Conservation (phyloP, 2,113 vertebrate species). For the Myrmophylax atrothorax region DNA sequence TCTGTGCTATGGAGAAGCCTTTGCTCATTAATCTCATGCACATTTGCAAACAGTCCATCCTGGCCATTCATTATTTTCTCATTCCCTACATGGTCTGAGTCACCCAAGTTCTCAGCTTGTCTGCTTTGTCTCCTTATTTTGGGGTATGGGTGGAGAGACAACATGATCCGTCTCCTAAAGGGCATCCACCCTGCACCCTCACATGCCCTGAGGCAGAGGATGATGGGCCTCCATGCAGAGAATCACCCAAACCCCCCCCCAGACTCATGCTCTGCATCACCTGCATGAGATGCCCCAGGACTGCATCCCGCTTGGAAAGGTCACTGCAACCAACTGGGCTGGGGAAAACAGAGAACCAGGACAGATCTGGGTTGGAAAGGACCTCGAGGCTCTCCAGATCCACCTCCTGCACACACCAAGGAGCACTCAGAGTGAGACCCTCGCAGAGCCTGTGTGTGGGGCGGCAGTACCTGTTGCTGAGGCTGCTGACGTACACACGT, state of each 20-base stretch:
- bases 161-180: not conserved
- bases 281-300: not conserved
- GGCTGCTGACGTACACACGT: rapidly evolving
- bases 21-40: constrained; percentile 55
- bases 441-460: rapidly evolving
- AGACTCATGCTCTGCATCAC: rapidly evolving
- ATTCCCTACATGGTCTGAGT: not conserved
- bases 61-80: constrained; percentile 48
- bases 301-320: rapidly evolving
- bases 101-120: not conserved
- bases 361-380: not conserved
- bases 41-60: constrained; percentile 18
- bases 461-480: not conserved
- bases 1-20: constrained; percentile 47
- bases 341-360: not conserved
- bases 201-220: rapidly evolving
- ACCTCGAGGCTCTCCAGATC: not conserved
- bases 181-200: not conserved
- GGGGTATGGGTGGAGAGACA: not conserved
- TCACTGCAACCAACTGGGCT: not conserved
- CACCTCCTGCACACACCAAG: not conserved
- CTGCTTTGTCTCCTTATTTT: not conserved
- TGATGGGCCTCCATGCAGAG: not conserved
- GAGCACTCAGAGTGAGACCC: not conserved
- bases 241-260: not conserved